Conservation (phyloP, 2,113 vertebrate species). For the Microtus ochrogaster region DNA sequence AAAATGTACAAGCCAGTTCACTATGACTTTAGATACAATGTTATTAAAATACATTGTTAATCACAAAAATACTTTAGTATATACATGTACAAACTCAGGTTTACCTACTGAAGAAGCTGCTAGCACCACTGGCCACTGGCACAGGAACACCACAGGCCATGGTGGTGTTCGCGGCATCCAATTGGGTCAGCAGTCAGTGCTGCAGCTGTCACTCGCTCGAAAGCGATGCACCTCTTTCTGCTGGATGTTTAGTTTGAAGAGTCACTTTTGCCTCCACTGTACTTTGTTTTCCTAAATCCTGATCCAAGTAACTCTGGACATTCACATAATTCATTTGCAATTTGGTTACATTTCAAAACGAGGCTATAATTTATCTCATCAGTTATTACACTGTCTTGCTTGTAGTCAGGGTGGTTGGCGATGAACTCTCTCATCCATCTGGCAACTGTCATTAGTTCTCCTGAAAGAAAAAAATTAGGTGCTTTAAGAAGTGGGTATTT, state of each 20-base stretch:
- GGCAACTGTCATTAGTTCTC: constrained; percentile 97
- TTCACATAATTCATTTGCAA: constrained; percentile 91
- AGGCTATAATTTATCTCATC: constrained; percentile 98
- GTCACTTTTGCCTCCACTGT: constrained; percentile 79
- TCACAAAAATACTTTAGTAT: constrained; percentile 97
- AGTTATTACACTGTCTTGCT: constrained; percentile 95
- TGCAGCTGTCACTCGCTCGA: constrained; percentile 50
- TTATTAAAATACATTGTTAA: constrained; percentile 96
- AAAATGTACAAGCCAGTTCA: constrained; percentile 87
- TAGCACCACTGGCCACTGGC: constrained; percentile 82
- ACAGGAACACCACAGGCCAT: constrained; percentile 76
- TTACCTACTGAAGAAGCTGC: constrained; percentile 79
- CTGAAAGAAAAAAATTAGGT: constrained; percentile 78
- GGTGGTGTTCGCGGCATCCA: constrained; percentile 87
- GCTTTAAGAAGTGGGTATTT: background rate
- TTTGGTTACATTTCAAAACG: constrained; percentile 92
- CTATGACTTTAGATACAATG: constrained; percentile 86
- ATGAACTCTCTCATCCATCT: constrained; percentile 98
- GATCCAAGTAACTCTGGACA: constrained; percentile 95
- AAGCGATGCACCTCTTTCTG: background rate
- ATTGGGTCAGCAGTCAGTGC: constrained; percentile 68
- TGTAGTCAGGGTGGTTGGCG: constrained; percentile 93
- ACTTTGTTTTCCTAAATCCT: constrained; percentile 91
- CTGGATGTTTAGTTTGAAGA: constrained; percentile 67
- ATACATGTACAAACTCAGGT: constrained; percentile 90